Evolutionary conservation across 2,113 vertebrate genomes (phyloP), one percentile per base, ranked within the genome.

Genomic region (Limanda limanda): DNA sequence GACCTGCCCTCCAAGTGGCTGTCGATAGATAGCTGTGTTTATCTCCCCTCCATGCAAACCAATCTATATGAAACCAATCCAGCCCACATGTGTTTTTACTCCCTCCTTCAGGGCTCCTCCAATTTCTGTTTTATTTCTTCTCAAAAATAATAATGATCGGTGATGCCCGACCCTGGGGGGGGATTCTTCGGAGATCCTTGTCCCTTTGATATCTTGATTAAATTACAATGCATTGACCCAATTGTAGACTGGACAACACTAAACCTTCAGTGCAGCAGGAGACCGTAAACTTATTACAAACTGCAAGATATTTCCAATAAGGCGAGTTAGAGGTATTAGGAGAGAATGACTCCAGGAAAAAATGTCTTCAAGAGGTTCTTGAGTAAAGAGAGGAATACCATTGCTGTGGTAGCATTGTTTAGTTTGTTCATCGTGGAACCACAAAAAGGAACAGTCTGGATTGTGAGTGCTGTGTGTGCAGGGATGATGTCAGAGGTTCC

Each of bases 1-100:
- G 79, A 81, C 71, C 58, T 51, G 47, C 55, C 52, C 71, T 57
- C 68, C n/a, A 56, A 86, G 69, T 76, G 51, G 24, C 51, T 88
- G 79, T 86, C 81, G 74, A 40, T 76, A 79, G 62, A 45, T 68
- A 64, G 23, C 59, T 42, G 42, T 82, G 24, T 84, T 79, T 90
- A 79, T 82, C 73, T 77, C 59, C 78, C 45, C 58, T n/a, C 23
- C 47, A 76, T 72, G 25, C 24, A 79, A 82, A 55, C 27, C 0
- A 55, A 86, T 74, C 59, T 24, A 68, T 78, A 72, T 23, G 18
- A 74, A 74, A 51, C 31, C 48, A 15, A 35, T 72, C 5, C 35
- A 57, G 2, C 45, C 37, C 4, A 15, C 9, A 20, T 18, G 2
- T 51, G 2, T 45, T 12, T 17, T 27, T 20, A n/a, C 37, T 76